Conservation (phyloP, 2,888 invertebrate species). For the Phoronis australis region DNA sequence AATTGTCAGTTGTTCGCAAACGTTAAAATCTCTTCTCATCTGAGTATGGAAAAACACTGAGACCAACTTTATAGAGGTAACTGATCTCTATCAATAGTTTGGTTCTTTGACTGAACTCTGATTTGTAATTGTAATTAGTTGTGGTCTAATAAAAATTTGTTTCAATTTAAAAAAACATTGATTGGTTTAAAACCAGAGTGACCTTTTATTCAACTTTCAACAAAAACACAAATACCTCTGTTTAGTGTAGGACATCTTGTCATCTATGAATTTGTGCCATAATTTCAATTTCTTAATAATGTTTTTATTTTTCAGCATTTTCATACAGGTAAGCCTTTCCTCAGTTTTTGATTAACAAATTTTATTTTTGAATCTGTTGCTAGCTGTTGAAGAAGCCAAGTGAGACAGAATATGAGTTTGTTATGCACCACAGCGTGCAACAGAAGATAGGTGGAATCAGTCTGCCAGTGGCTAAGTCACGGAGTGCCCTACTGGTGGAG, state of each 20-base stretch:
- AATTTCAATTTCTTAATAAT: no score
- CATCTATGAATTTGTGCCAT: no score
- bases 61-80: no score
- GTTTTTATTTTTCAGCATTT: background rate
- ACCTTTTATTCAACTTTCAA: background rate
- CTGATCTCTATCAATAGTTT: background rate
- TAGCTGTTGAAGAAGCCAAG: slow-evolving; percentile 53
- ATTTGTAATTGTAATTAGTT: background rate
- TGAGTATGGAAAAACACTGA: no score
- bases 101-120: background rate
- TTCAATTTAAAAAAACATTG: no score
- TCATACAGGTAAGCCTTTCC: background rate
- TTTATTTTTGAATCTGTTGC: background rate
- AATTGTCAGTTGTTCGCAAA: no score
- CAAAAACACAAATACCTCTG: no score
- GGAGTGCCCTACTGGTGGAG: slow-evolving; percentile 78
- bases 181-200: no score
- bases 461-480: slow-evolving; percentile 71
- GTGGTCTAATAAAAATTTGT: no score
- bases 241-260: no score
- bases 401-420: slow-evolving; percentile 55
- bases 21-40: no score
- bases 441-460: slow-evolving; percentile 77
- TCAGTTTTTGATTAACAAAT: background rate
- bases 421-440: slow-evolving; percentile 62